These are phyloP conservation scores for Ethmia dodecea DNA, from an alignment of 2,888 invertebrate genomes.

Conservation along the genomic window DNA sequence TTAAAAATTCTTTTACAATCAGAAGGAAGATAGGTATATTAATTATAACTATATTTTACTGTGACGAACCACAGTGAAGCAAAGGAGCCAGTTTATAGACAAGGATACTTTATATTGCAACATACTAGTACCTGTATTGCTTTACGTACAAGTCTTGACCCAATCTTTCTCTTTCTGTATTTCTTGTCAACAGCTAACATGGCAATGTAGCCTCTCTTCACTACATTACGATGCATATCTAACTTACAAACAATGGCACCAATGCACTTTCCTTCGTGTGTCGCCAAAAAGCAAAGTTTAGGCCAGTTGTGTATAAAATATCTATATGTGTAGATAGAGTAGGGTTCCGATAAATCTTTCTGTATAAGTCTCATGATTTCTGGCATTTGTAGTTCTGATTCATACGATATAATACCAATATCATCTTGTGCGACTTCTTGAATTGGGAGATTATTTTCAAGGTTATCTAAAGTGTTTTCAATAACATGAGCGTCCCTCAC, in stretches of 20 bases:
- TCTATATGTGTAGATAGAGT: slow-evolving; percentile 99
- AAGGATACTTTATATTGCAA: not conserved
- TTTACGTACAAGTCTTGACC: slow-evolving; percentile 87
- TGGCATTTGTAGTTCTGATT: slow-evolving; percentile 98
- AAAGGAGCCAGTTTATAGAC: too few relatives aligned
- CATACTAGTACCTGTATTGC: slow-evolving; percentile 84
- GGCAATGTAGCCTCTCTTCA: slow-evolving; percentile 97
- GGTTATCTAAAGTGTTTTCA: slow-evolving; percentile 37
- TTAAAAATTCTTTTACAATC: too few relatives aligned
- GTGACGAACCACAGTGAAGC: too few relatives aligned
- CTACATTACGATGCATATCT: slow-evolving; percentile 93
- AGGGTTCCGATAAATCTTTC: slow-evolving; percentile 99
- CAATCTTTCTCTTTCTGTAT: slow-evolving; percentile 95
- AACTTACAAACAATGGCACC: slow-evolving; percentile 99
- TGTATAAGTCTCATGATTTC: slow-evolving; percentile 99
- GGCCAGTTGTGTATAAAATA: slow-evolving; percentile 99
- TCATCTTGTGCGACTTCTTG: slow-evolving; percentile 44
- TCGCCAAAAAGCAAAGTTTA: slow-evolving; percentile 97
- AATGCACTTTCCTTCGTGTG: slow-evolving; percentile 91
- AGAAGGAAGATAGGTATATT: too few relatives aligned
- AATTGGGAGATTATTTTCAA: slow-evolving; percentile 34
- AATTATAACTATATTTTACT: too few relatives aligned
- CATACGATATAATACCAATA: slow-evolving; percentile 80
- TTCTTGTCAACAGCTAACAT: slow-evolving; percentile 99
- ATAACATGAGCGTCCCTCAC: slow-evolving; percentile 21